Evolutionary conservation across 2,888 invertebrate species (phyloP).

Genomic region (Agrotis clavis): DNA sequence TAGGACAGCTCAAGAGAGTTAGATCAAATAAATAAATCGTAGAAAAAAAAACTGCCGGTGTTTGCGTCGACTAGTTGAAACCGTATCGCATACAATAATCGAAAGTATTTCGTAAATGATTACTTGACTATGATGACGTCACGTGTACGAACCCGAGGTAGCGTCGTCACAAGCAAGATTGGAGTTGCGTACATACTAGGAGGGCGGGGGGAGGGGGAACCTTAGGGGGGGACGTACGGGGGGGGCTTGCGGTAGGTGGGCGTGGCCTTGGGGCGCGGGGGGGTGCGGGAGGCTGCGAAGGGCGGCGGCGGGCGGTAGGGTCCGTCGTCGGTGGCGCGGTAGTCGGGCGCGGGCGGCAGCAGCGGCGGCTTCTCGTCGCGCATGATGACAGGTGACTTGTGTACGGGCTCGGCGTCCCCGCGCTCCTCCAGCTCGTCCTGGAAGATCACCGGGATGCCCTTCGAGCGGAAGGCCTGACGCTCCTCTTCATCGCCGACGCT

Average conservation of each 20-base stretch:
- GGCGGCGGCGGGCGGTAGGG: conserved; percentile 98
- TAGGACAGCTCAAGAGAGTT: conserved; percentile 49
- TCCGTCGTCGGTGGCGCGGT: conserved; percentile 92
- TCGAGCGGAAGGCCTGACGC: conserved; percentile 95
- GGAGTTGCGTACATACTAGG: conserved; percentile 91
- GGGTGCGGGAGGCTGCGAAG: conserved; percentile 94
- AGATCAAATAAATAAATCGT: conserved; percentile 60
- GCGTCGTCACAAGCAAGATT: conserved; percentile 43
- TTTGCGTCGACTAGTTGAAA: conserved; percentile 63
- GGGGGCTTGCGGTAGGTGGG: conserved; percentile 98
- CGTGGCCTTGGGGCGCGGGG: conserved; percentile 95
- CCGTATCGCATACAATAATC: conserved; percentile 54
- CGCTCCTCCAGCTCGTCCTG: conserved; percentile 99
- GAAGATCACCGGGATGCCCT: conserved; percentile 98
- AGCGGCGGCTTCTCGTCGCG: conserved; percentile 98
- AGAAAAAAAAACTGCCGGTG: conserved; percentile 55
- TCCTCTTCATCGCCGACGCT: conserved; percentile 94
- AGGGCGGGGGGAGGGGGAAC: conserved; percentile 89
- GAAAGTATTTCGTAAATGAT: conserved; percentile 50
- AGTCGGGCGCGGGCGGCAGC: conserved; percentile 94
- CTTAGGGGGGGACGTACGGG: conserved; percentile 99
- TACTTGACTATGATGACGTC: conserved; percentile 48
- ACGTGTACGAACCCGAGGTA: conserved; percentile 32
- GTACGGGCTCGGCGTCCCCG: conserved; percentile 96
- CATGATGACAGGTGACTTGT: conserved; percentile 98